Base-by-base conservation (phyloP, 64 coral and sea anemone species). In the Montipora sp. region DNA sequence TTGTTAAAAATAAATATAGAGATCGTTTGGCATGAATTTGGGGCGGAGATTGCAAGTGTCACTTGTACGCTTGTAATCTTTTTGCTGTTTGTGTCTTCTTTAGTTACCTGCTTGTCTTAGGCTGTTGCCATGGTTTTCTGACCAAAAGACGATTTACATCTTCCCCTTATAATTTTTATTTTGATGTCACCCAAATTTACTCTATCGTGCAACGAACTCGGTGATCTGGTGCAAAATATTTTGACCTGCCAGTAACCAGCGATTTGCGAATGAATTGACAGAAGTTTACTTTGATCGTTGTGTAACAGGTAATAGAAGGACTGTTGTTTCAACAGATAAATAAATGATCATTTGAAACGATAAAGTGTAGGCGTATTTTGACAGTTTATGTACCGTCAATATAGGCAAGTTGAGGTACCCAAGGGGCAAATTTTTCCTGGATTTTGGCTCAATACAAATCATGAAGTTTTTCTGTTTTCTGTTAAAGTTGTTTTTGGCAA, bases 401-500 rank as follows among this genome's bases (percentile, higher is more conserved):
- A 24, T 7, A 71, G 68, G 5, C 3, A 20, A 15, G 68, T 71
- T 20, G 14, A 14, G 8, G 3, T 3, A 63, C 8, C 19, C 60
- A 12, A 63, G 14, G 11, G 60, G 13, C 11, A 14, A 15, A 55
- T 55, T 55, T 55, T 55, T 55, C 51, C 10, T 55, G 51, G 10
- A 5, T 55, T 55, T 55, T 55, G 6, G 10, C 60, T 63, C 11
- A 12, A 12, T 4, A 76, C 3, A 44, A 44, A 69, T 49, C 44
- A 84, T 84, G 81, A 70, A 47, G 61, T 20, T 69, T 70, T 70
- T 61, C 47, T 84, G 43, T 48, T 11, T 84, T 7, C 8, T 63
- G 5, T 15, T 84, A 7, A 24, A 7, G 48, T 47, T 84, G 45
- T 1, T 84, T 14, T 48, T 70, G 8, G 20, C 48, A 24, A 61